Evolutionary conservation across 2,113 vertebrate genomes (phyloP).

Genomic region (Taurulus bubalis): DNA sequence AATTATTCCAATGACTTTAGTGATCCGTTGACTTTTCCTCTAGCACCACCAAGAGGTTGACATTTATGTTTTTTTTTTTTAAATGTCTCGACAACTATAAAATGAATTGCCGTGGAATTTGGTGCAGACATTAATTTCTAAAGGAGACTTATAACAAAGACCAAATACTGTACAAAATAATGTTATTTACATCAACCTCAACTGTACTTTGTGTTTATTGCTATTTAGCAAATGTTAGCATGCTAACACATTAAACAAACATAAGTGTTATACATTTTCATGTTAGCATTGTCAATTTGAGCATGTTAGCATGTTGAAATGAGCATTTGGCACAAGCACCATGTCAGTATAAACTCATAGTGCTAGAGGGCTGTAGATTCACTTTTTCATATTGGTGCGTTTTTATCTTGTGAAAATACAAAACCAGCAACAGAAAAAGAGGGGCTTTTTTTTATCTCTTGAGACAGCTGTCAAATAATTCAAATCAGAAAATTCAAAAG

Average conservation of each 20-base stretch:
- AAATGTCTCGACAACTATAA: background rate
- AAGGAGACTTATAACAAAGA: background rate
- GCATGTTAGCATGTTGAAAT: background rate
- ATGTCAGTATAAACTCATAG: background rate
- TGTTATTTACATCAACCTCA: background rate
- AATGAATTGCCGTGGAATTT: background rate
- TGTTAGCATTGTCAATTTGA: background rate
- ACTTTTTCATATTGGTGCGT: background rate
- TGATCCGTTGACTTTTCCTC: no score
- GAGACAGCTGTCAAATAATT: background rate
- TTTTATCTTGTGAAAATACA: background rate
- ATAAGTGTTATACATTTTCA: background rate
- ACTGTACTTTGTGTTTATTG: background rate
- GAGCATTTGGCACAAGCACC: background rate
- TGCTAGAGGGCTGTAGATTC: background rate
- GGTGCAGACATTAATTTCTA: background rate
- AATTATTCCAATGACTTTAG: no score
- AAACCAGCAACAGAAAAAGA: no score
- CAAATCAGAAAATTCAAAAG: background rate
- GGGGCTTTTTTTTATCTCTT: background rate
- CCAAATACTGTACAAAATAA: background rate
- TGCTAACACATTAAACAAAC: background rate
- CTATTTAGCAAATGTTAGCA: background rate
- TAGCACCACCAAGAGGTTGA: no score
- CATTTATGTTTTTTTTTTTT: no score